A percentile compares a stretch with the other conserved stretches of the same genome.
phyloP scores from a whole-genome alignment of 2,113 vertebrate species.

The Rostratula benghalensis region DNA sequence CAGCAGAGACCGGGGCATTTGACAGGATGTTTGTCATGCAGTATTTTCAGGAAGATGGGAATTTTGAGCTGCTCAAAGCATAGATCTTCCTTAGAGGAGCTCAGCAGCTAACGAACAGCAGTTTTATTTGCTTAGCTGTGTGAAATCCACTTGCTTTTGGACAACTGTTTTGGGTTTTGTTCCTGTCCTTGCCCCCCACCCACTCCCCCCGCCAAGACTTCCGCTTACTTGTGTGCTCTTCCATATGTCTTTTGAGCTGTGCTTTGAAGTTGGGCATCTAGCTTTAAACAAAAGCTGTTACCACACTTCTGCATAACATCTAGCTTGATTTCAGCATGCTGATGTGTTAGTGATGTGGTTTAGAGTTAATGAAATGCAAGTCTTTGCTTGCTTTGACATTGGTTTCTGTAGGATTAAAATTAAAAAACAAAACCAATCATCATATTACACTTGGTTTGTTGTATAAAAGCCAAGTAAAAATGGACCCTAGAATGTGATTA shows the following conservation, averaged over 20 bases:
- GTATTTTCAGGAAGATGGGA: neutral
- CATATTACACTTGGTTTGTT: neutral
- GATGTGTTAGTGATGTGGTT: constrained; percentile 11
- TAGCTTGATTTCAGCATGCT: constrained; percentile 6
- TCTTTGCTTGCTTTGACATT: neutral
- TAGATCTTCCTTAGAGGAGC: neutral
- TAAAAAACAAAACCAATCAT: neutral
- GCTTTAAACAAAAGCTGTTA: constrained; percentile 26
- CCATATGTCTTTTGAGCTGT: constrained; percentile 8
- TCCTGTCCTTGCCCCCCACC: too few relatives aligned
- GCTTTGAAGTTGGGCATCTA: constrained; percentile 22
- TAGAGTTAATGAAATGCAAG: neutral
- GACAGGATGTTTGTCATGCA: neutral
- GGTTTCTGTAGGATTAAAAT: neutral
- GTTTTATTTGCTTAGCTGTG: neutral
- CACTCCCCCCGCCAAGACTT: neutral
- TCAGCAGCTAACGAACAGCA: neutral
- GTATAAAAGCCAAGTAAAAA: neutral
- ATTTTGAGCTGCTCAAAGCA: neutral
- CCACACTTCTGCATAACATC: constrained; percentile 11
- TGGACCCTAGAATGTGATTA: neutral
- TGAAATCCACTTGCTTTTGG: neutral
- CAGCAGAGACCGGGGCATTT: neutral
- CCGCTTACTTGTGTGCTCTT: neutral
- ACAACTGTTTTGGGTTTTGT: neutral